Evolutionary conservation across 2,888 invertebrate species (phyloP).

Genomic region (Mythimna pallens): DNA sequence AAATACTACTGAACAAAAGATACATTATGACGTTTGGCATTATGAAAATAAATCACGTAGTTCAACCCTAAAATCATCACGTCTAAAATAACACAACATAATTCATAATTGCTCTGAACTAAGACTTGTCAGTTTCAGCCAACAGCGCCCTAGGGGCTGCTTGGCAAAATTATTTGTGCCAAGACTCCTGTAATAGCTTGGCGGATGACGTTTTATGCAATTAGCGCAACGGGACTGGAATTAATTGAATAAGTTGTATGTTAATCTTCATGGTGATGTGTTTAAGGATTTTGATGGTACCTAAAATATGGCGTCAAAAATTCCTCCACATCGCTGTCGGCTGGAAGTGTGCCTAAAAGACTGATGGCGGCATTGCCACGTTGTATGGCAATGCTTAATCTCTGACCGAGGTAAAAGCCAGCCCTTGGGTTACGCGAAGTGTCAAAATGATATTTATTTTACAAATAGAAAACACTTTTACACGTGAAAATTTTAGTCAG

Average conservation of each 20-base stretch:
- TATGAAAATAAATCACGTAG: neutral
- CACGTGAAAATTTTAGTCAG: no score
- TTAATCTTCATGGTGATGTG: neutral
- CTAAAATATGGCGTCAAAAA: no score
- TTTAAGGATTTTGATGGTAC: neutral
- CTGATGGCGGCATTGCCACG: no score
- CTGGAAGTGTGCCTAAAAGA: no score
- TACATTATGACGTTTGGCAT: no score
- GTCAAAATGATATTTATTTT: no score
- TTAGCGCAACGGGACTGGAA: conserved; percentile 62
- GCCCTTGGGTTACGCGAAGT: no score
- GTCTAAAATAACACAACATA: conserved; percentile 39
- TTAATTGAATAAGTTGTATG: conserved; percentile 50
- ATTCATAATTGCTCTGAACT: conserved; percentile 55
- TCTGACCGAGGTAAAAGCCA: no score
- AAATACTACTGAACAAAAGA: no score
- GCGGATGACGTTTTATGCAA: conserved; percentile 76
- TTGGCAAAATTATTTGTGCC: conserved; percentile 69
- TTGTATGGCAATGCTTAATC: no score
- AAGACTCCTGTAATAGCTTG: conserved; percentile 68
- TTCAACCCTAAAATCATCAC: conserved; percentile 18
- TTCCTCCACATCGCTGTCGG: no score
- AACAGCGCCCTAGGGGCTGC: conserved; percentile 64
- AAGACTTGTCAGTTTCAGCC: conserved; percentile 69
- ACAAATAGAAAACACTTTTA: no score